A percentile compares a stretch with the other conserved stretches of the same genome.
Conservation (phyloP, 2,113 vertebrate species). For the Tachysurus vachellii region DNA sequence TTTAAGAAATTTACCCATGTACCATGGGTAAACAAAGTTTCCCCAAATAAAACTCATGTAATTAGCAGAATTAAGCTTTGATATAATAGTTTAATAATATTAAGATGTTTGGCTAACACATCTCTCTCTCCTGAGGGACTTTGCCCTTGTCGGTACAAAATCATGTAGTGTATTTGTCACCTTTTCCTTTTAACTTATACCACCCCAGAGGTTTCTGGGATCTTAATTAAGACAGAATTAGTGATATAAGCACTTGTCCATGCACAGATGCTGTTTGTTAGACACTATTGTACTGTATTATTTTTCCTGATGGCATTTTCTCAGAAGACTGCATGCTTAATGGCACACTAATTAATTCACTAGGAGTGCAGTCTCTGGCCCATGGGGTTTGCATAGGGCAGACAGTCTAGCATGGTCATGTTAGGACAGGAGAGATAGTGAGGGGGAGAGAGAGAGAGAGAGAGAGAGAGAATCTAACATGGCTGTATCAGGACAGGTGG, state of each 20-base stretch:
- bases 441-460: background rate
- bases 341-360: slow-evolving; percentile 50
- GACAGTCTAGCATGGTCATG: slow-evolving; percentile 44
- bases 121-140: background rate
- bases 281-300: background rate
- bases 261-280: slow-evolving; percentile 44
- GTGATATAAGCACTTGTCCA: slow-evolving; percentile 6
- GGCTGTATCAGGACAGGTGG: slow-evolving; percentile 51
- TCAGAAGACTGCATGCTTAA: slow-evolving; percentile 44
- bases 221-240: slow-evolving; percentile 27
- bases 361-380: slow-evolving; percentile 25
- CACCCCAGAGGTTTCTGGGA: background rate
- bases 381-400: slow-evolving; percentile 36
- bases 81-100: background rate
- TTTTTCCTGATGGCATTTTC: slow-evolving; percentile 45
- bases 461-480: slow-evolving; percentile 24
- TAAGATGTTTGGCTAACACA: background rate
- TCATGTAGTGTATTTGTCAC: background rate
- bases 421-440: slow-evolving; percentile 35
- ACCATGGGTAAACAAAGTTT: background rate
- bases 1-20: background rate
- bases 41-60: background rate
- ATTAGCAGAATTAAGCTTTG: background rate
- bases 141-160: background rate
- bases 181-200: background rate